Evolutionary conservation across 2,888 invertebrate genomes (phyloP).

Genomic region (Abscondita cerata): DNA sequence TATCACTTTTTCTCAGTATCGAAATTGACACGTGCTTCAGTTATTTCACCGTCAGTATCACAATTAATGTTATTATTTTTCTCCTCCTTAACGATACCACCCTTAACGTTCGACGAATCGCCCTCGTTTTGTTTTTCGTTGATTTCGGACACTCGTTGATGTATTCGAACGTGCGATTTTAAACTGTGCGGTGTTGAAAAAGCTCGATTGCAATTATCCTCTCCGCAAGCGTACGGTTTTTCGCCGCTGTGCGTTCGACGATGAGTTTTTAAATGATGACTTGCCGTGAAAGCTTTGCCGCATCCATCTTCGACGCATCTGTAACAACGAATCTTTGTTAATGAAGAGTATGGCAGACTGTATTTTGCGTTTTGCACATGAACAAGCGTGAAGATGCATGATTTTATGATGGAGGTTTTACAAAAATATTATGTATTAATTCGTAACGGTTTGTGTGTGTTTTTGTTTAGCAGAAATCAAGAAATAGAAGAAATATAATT

Average conservation of each 20-base stretch:
- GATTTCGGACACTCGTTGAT: conserved; percentile 57
- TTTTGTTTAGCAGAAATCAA: too few species aligned
- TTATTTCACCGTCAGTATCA: conserved; percentile 29
- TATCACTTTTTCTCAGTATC: conserved; percentile 16
- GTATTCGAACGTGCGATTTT: conserved; percentile 79
- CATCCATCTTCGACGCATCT: conserved; percentile 86
- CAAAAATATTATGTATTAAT: too few species aligned
- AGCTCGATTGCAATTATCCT: conserved; percentile 72
- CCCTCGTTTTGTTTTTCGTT: conserved; percentile 15
- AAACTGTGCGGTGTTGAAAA: conserved; percentile 88
- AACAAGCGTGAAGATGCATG: too few species aligned
- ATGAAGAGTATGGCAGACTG: too few species aligned
- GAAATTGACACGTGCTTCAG: conserved; percentile 19
- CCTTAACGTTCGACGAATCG: conserved; percentile 3
- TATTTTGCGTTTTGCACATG: too few species aligned
- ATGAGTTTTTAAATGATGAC: conserved; percentile 93
- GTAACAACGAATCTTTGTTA: conserved; percentile 36
- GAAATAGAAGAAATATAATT: too few species aligned
- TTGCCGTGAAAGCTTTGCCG: conserved; percentile 91
- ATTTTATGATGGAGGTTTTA: too few species aligned
- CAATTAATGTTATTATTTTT: conserved; percentile 18
- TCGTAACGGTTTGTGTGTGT: too few species aligned
- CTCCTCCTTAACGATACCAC: background rate
- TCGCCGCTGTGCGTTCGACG: conserved; percentile 80
- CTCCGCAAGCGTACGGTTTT: conserved; percentile 77